Evolutionary conservation across 2,113 vertebrate genomes (phyloP).

Genomic region (Sorex araneus): DNA sequence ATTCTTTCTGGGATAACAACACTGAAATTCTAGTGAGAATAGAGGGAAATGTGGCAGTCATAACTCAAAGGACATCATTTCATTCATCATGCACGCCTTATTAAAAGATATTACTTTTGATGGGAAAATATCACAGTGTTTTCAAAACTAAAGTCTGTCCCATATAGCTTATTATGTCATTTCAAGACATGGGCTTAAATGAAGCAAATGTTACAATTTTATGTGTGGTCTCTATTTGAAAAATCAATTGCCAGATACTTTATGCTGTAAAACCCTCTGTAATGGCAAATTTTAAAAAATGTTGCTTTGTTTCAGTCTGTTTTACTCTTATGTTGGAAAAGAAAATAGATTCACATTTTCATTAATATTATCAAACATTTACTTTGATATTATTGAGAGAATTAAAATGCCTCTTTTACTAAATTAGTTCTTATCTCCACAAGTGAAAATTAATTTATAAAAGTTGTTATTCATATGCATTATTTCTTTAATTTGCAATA

Average conservation of each 20-base stretch:
- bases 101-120: slow-evolving; percentile 62
- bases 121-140: slow-evolving; percentile 38
- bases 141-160: slow-evolving; percentile 57
- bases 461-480: background rate
- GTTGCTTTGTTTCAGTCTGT: background rate
- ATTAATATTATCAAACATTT: slow-evolving; percentile 52
- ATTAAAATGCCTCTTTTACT: slow-evolving; percentile 1
- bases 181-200: slow-evolving; percentile 48
- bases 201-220: slow-evolving; percentile 61
- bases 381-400: background rate
- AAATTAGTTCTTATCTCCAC: background rate
- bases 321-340: slow-evolving; percentile 18
- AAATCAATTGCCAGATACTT: slow-evolving; percentile 70
- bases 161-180: slow-evolving; percentile 53
- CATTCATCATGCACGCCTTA: slow-evolving; percentile 51
- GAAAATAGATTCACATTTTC: slow-evolving; percentile 39
- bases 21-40: slow-evolving; percentile 47
- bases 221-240: slow-evolving; percentile 60
- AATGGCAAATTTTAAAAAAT: background rate
- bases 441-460: slow-evolving; percentile 60
- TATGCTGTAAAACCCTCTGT: background rate
- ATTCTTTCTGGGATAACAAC: slow-evolving; percentile 46
- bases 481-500: slow-evolving; percentile 48
- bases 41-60: slow-evolving; percentile 28
- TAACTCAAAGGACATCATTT: slow-evolving; percentile 65